Percentiles rank a stretch among this genome's conserved stretches.
Conservation (phyloP, 2,888 invertebrate genomes). For the Plutella xylostella region DNA sequence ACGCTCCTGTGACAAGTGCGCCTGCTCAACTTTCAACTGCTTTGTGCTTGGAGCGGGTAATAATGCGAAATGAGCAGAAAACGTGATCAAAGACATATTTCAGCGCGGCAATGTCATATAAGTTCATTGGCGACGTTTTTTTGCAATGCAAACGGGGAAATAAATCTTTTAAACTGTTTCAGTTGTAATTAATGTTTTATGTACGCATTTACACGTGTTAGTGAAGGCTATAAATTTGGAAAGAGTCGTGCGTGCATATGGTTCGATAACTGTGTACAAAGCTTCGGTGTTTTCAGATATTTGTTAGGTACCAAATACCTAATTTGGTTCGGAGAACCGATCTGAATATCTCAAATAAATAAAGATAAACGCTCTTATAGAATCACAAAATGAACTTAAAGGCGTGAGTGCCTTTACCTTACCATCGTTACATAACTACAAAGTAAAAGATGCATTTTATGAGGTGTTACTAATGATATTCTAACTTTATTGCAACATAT, state of each 20-base stretch:
- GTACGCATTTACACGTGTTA: constrained; percentile 48
- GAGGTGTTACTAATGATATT: not conserved
- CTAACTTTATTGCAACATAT: not conserved
- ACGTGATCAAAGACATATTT: constrained; percentile 8
- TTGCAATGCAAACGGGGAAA: constrained; percentile 12
- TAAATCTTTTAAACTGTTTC: constrained; percentile 60
- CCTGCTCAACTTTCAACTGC: constrained; percentile 8
- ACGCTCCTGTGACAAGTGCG: constrained; percentile 20
- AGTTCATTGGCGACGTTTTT: not conserved
- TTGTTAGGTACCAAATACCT: too few species aligned
- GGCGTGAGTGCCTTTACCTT: too few species aligned
- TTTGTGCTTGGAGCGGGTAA: not conserved
- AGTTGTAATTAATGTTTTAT: constrained; percentile 45
- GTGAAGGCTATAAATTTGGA: constrained; percentile 41
- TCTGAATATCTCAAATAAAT: too few species aligned
- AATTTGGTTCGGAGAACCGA: too few species aligned
- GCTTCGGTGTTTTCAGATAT: too few species aligned
- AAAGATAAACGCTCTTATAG: too few species aligned
- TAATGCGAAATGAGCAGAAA: not conserved
- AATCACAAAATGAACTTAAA: too few species aligned
- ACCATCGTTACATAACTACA: too few species aligned
- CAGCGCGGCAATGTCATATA: constrained; percentile 1
- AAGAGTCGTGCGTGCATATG: not conserved
- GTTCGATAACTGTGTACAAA: too few species aligned
- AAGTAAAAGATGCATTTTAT: not conserved